Base-by-base conservation (phyloP, 2,797 vertebrate species). In the Phalloptychus januarius region DNA sequence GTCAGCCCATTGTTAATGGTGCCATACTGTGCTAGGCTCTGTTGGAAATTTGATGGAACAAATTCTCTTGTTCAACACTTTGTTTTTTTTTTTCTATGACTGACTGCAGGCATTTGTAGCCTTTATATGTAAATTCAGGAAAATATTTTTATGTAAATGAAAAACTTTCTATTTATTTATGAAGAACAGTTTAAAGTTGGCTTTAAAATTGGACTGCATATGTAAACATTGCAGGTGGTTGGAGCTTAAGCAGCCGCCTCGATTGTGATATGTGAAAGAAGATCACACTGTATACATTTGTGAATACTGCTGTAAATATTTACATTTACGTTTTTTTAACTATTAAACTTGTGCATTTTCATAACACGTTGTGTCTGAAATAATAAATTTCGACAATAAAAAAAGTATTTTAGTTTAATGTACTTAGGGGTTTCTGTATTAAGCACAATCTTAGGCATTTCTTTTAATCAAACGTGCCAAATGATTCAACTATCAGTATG, bases 221-320 rank as follows among this genome's bases (percentile, higher is more conserved):
- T 79, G 44, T 83, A 75, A 75, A 83, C 2, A 4, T 58, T 73
- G 28, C 6, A 2, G 81, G 56, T 58, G 45, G n/a, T 7, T 72
- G 61, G 3, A 46, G 18, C 46, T 52, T 10, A 8, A 83, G 3
- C 72, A 72, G 28, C 75, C 2, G 28, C 75, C 2, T 36, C 13
- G n/a, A 0, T 12, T 74, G 25, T 11, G 2, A 48, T 44, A 18
- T 38, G 3, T 70, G 11, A 48, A 67, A 65, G 31, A 69, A 74
- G n/a, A 67, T 72, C 44, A 79, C 13, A 72, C 71, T 85, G 38
- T 73, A 54, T 42, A 45, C 73, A 33, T 83, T 78, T 94, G 89
- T 92, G 78, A 88, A 93, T 93, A 91, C 12, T 74, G 84, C 75
- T 94, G 92, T 94, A 92, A 75, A 92, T 93, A 88, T 87, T 88